Conservation (phyloP, 2,888 invertebrate genomes). For the Drosophila phalerata region DNA sequence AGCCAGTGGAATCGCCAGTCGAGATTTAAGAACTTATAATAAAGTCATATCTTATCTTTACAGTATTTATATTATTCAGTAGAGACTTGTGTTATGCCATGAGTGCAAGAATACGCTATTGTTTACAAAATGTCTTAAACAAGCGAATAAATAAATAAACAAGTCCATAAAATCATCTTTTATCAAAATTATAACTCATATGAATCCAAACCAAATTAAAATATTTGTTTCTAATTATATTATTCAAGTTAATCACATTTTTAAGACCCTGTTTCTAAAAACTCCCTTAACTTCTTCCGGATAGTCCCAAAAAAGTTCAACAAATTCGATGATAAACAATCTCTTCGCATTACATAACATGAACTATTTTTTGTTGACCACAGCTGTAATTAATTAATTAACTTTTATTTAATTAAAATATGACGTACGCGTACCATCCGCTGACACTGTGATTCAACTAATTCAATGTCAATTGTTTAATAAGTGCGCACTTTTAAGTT, state of each 20-base stretch:
- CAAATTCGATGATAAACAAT: too few species aligned
- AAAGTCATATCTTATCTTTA: constrained; percentile 59
- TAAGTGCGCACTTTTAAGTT: background rate
- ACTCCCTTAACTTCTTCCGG: too few species aligned
- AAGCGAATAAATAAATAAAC: constrained; percentile 50
- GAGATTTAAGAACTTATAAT: constrained; percentile 62
- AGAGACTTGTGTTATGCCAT: constrained; percentile 18
- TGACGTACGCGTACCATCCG: background rate
- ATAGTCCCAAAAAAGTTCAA: too few species aligned
- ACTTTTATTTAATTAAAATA: background rate
- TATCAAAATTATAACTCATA: background rate
- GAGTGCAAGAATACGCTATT: constrained; percentile 15
- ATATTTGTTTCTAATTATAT: too few species aligned
- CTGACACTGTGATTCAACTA: background rate
- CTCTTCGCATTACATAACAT: too few species aligned
- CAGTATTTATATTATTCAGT: constrained; percentile 60
- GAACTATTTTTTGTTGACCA: too few species aligned
- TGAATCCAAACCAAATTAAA: background rate
- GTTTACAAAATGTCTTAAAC: constrained; percentile 13
- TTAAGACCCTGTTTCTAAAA: too few species aligned
- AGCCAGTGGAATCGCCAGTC: constrained; percentile 70
- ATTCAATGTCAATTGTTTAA: background rate
- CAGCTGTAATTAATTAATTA: background rate
- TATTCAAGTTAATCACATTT: too few species aligned
- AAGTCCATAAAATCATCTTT: constrained; percentile 20